These are phyloP conservation scores for Drosophila nigricruria DNA, from an alignment of 2,888 invertebrate genomes.

Conservation along the genomic window DNA sequence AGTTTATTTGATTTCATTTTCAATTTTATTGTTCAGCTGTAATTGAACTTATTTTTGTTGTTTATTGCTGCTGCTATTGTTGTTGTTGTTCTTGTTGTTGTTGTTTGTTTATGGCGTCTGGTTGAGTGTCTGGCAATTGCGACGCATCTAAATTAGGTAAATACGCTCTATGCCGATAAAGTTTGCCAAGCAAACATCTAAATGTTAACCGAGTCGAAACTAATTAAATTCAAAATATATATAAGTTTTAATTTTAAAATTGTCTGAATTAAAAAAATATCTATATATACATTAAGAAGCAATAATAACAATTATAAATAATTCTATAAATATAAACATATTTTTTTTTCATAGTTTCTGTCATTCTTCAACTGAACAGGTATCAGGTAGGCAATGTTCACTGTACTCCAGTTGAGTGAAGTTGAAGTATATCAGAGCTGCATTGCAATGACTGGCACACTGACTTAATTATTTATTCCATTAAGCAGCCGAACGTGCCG, in stretches of 20 bases:
- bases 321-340: background rate
- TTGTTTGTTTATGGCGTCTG: constrained; percentile 32
- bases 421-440: constrained; percentile 17
- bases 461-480: constrained; percentile 68
- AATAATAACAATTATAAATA: background rate
- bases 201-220: background rate
- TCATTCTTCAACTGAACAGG: constrained; percentile 1
- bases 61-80: background rate
- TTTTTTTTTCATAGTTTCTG: background rate
- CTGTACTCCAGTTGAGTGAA: constrained; percentile 20
- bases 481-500: constrained; percentile 47
- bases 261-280: too few relatives aligned
- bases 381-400: constrained; percentile 16
- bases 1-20: constrained; percentile 50
- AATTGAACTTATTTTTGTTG: constrained; percentile 26
- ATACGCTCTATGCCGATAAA: constrained; percentile 3
- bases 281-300: too few relatives aligned
- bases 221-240: background rate
- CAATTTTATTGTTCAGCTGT: constrained; percentile 42
- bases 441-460: constrained; percentile 60
- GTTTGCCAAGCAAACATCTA: constrained; percentile 2
- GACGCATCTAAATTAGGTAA: constrained; percentile 33
- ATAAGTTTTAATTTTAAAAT: background rate
- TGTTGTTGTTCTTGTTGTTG: constrained; percentile 10
- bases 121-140: constrained; percentile 37